Conservation (phyloP, 2,797 vertebrate species). For the Selene dorsalis region DNA sequence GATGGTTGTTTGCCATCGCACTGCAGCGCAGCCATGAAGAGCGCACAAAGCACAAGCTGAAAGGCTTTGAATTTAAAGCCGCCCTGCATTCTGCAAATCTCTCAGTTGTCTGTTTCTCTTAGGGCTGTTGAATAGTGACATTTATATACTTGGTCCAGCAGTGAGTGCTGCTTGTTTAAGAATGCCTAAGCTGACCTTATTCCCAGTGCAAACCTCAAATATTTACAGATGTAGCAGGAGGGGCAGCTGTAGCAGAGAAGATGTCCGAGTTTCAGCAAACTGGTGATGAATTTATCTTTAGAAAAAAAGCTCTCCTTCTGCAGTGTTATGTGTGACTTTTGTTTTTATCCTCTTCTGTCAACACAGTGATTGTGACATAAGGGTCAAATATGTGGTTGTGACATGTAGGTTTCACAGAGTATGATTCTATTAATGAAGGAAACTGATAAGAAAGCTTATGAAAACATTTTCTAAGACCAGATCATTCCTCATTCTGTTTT, state of each 20-base stretch:
- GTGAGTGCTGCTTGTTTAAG: slow-evolving; percentile 63
- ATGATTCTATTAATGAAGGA: background rate
- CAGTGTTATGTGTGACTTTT: background rate
- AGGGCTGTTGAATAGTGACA: slow-evolving; percentile 60
- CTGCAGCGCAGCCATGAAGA: slow-evolving; percentile 44
- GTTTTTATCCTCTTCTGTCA: slow-evolving; percentile 3
- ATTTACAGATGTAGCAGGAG: slow-evolving; percentile 65
- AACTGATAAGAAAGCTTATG: slow-evolving; percentile 1
- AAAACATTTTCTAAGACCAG: slow-evolving; percentile 5
- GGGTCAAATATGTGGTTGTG: slow-evolving; percentile 15
- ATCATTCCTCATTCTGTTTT: background rate
- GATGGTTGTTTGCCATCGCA: slow-evolving; percentile 54
- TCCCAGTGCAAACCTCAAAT: slow-evolving; percentile 69
- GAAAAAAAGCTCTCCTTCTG: background rate
- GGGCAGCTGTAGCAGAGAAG: slow-evolving; percentile 21
- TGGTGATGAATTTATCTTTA: slow-evolving; percentile 24
- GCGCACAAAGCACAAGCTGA: slow-evolving; percentile 60
- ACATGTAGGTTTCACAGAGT: slow-evolving; percentile 13
- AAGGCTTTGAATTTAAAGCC: slow-evolving; percentile 61
- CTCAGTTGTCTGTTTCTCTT: slow-evolving; percentile 70
- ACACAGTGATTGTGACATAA: background rate
- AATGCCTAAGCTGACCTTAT: slow-evolving; percentile 66
- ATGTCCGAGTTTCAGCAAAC: slow-evolving; percentile 21
- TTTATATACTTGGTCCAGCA: slow-evolving; percentile 71
- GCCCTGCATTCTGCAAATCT: slow-evolving; percentile 64